Base-by-base conservation (phyloP, 1,140 invertebrate species). In the Propsilocerus akamusi region DNA sequence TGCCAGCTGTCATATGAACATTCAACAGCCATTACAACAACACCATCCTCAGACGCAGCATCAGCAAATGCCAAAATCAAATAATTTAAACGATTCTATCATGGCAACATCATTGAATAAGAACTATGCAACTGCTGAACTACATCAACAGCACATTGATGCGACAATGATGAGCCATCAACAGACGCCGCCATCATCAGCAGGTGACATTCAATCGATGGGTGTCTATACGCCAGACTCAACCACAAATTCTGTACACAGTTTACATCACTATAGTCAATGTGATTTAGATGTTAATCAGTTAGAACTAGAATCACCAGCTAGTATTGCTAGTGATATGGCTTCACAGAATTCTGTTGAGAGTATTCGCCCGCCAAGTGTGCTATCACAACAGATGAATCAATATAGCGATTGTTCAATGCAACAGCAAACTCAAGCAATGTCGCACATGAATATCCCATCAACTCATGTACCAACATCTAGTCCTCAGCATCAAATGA, bases 271-370 rank as follows among this genome's bases (percentile, higher is more conserved):
- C 32, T 89, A 86, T 57, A 75, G 76, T 0, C 77, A 78, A 51
- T 87, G 80, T 56, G 86, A 90, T 53, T 66, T 91, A 48, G 86
- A 89, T 63, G 85, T 87, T 0, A 77, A 75, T 54, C 86, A 89
- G 58, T 63, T 91, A 23, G 84, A 82, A 4, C 66, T 92, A 48
- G 86, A 91, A 58, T 91, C 88, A 0, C 87, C 88, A 0, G 80
- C 84, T 0, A 87, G 85, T 20, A 90, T 92, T 50, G 80, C 83
- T 0, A 86, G 84, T 26, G 85, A 91, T 62, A 74, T 91, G 58
- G 78, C 81, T 2, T 81, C 79, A 12, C 82, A 83, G 47, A 81
- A 80, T 58, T 77, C 81, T 55, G 76, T 78, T 55, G 79, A 83
- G 66, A 59, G 75, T 60, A 70, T 73, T 56, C 62, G 72, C 34